Percentiles rank a stretch among this genome's conserved stretches.
These are phyloP conservation scores for Leucoraja ocellata DNA, from an alignment of 2,797 vertebrate genomes.

Conservation along the genomic window DNA sequence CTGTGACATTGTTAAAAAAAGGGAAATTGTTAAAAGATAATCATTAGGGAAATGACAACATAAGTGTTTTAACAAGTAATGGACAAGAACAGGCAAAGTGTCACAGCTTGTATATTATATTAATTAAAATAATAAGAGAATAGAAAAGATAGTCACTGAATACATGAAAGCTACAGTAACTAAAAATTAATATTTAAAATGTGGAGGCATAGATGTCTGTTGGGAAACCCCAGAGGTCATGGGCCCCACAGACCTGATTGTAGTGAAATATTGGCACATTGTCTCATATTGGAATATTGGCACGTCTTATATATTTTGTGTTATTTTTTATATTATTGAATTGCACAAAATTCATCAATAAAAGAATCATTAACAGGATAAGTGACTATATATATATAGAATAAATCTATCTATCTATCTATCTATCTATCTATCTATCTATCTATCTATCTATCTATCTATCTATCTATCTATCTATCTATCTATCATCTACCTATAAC, in stretches of 20 bases:
- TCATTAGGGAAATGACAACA: conserved; percentile 18
- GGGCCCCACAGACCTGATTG: background rate
- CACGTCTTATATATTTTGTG: background rate
- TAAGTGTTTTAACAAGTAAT: conserved; percentile 28
- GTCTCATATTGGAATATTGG: background rate
- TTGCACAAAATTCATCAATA: background rate
- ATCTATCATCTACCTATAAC: too few species aligned
- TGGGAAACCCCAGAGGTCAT: background rate
- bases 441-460: too few species aligned
- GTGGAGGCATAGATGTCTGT: background rate
- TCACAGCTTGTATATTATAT: background rate
- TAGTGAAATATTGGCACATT: background rate
- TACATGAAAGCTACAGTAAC: background rate
- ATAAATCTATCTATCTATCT: too few species aligned
- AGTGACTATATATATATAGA: background rate
- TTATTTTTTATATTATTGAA: background rate
- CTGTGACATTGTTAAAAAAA: background rate
- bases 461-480: too few species aligned
- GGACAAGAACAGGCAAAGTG: conserved; percentile 13
- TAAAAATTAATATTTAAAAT: background rate
- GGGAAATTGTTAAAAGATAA: conserved; percentile 15
- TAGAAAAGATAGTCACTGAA: background rate
- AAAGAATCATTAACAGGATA: background rate
- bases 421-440: too few species aligned
- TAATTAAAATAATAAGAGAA: conserved; percentile 11